Evolutionary conservation across 2,113 vertebrate genomes (phyloP).

Genomic region (Sylvietta virens): DNA sequence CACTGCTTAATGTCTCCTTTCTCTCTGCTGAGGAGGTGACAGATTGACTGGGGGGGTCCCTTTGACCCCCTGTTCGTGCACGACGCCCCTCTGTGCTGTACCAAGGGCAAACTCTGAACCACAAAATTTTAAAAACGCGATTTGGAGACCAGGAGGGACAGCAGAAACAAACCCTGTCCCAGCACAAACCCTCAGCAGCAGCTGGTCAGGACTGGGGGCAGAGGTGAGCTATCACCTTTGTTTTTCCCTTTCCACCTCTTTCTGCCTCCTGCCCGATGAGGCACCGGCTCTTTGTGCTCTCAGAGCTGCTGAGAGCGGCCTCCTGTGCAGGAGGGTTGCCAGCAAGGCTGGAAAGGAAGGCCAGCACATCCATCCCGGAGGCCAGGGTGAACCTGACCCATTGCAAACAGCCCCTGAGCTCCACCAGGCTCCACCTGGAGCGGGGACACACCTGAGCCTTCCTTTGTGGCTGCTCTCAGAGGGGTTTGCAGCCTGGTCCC

Average conservation of each 20-base stretch:
- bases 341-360: not conserved
- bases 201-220: not conserved
- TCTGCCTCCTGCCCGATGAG: not conserved
- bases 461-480: not conserved
- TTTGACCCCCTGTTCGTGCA: not conserved
- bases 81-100: not conserved
- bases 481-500: not conserved
- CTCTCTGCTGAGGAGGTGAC: not conserved
- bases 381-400: not conserved
- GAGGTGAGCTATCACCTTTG: not conserved
- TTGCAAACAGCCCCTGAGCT: not conserved
- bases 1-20: not conserved
- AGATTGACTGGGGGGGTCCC: not conserved
- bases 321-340: accelerated
- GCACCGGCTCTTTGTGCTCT: not conserved
- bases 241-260: not conserved
- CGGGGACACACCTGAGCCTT: not conserved
- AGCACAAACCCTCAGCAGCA: not conserved
- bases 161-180: not conserved
- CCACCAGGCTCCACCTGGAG: not conserved
- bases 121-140: accelerated
- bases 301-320: not conserved
- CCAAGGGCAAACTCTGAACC: not conserved
- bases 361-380: not conserved
- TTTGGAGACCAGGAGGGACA: not conserved